Evolutionary conservation across 2,888 invertebrate species (phyloP).

Genomic region (Pammene fasciana): DNA sequence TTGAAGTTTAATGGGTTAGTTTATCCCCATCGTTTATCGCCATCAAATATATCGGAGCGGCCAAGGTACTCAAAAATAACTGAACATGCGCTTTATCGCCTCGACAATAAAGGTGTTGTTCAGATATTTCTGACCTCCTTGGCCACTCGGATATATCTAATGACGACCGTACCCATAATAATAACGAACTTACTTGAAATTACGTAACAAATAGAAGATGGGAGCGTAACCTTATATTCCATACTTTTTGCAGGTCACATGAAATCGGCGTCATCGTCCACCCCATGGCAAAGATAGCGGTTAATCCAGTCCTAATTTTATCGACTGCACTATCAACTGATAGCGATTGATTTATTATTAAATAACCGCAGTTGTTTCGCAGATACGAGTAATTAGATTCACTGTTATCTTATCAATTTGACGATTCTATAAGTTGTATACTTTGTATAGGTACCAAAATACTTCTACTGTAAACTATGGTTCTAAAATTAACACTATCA

Average conservation of each 20-base stretch:
- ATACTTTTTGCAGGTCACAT: background rate
- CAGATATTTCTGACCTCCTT: no score
- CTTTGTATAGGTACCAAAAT: background rate
- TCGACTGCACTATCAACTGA: slow-evolving; percentile 35
- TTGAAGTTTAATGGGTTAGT: no score
- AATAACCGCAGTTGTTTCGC: slow-evolving; percentile 23
- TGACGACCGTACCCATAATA: no score
- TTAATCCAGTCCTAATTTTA: slow-evolving; percentile 39
- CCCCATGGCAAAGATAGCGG: slow-evolving; percentile 20
- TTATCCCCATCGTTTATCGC: no score
- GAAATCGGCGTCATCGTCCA: slow-evolving; percentile 24
- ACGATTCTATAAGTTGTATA: background rate
- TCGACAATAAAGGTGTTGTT: no score
- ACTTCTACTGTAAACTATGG: background rate
- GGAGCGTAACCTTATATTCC: no score
- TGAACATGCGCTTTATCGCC: no score
- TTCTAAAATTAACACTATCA: background rate
- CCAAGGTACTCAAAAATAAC: no score
- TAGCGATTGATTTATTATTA: slow-evolving; percentile 38
- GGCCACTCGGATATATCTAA: no score
- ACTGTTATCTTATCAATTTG: slow-evolving; percentile 25
- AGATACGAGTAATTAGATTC: slow-evolving; percentile 32
- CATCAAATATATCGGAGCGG: no score
- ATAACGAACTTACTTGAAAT: no score
- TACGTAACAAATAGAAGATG: no score